Evolutionary conservation across 2,888 invertebrate genomes (phyloP).

Genomic region (Balanococcus diminutus): DNA sequence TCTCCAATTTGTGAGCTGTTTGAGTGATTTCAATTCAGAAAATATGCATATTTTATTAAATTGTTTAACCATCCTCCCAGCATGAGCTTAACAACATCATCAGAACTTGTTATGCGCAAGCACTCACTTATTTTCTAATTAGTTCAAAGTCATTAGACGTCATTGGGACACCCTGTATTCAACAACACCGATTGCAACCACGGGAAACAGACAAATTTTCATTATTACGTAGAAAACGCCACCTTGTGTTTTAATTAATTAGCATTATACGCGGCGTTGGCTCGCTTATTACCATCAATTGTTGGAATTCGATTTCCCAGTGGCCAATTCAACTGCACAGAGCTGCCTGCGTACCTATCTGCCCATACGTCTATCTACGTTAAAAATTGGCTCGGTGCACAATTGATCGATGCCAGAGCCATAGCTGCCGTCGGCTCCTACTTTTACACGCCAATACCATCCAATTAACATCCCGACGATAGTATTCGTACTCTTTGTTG

Average conservation of each 20-base stretch:
- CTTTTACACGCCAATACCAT: background rate
- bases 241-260: background rate
- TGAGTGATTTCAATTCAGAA: too few relatives aligned
- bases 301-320: constrained; percentile 9
- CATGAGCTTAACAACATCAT: too few relatives aligned
- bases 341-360: background rate
- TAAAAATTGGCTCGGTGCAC: background rate
- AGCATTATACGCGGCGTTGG: background rate
- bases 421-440: background rate
- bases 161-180: too few relatives aligned
- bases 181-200: background rate
- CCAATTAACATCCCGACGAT: background rate
- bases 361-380: background rate
- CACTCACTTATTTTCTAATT: too few relatives aligned
- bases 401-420: background rate
- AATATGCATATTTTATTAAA: too few relatives aligned
- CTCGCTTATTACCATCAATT: background rate
- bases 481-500: background rate
- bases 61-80: too few relatives aligned
- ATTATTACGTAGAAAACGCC: background rate
- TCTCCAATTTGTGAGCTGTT: too few relatives aligned
- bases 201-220: background rate
- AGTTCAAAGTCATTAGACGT: too few relatives aligned
- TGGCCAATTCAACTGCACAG: background rate
- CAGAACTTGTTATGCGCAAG: too few relatives aligned